Evolutionary conservation across 2,888 invertebrate genomes (phyloP).

Genomic region (Ectemnius lituratus): DNA sequence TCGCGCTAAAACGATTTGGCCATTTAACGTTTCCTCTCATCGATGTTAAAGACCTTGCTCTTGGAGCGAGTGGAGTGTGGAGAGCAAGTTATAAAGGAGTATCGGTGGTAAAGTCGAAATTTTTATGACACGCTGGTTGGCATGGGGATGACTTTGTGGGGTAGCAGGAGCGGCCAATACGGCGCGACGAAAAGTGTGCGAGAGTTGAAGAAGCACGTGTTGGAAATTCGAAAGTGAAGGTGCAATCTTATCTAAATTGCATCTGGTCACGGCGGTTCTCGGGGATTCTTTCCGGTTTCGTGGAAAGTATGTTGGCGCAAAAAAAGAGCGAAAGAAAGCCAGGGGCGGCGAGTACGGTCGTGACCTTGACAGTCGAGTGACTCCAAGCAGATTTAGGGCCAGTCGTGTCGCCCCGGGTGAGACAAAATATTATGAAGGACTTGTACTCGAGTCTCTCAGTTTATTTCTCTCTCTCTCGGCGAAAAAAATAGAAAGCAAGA

Average conservation of each 20-base stretch:
- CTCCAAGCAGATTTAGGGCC: slow-evolving; percentile 23
- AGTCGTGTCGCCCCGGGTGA: slow-evolving; percentile 6
- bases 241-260: slow-evolving; percentile 34
- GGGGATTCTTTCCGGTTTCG: slow-evolving; percentile 29
- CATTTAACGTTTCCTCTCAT: too few relatives aligned
- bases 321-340: slow-evolving; percentile 9
- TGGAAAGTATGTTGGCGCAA: slow-evolving; percentile 30
- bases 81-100: too few relatives aligned
- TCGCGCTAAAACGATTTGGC: too few relatives aligned
- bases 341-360: background rate
- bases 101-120: background rate
- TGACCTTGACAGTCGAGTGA: slow-evolving; percentile 35
- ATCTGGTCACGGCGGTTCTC: slow-evolving; percentile 26
- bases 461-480: background rate
- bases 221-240: slow-evolving; percentile 37
- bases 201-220: background rate
- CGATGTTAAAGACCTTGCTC: too few relatives aligned
- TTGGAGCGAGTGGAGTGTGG: too few relatives aligned
- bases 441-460: background rate
- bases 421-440: slow-evolving; percentile 44
- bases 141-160: background rate
- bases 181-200: background rate
- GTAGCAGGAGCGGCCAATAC: background rate
- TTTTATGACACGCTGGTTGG: background rate
- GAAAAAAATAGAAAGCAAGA: slow-evolving; percentile 8